These are phyloP conservation scores for Acleris literana DNA, from an alignment of 2,888 invertebrate species.

Conservation along the genomic window DNA sequence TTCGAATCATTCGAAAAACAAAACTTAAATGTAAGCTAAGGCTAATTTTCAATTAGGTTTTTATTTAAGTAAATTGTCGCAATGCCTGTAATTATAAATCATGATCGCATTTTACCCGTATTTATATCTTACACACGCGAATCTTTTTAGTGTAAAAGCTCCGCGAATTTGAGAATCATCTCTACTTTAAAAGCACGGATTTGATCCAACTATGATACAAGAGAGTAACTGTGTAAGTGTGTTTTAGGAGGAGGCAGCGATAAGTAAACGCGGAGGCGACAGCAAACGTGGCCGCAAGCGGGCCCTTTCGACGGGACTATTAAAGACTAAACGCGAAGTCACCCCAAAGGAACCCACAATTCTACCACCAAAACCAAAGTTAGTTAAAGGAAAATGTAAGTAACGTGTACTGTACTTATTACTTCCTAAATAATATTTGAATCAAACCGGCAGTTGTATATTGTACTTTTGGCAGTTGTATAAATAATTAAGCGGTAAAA, in stretches of 20 bases:
- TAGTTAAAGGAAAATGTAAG: conserved; percentile 61
- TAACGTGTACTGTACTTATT: background rate
- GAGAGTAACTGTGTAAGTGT: conserved; percentile 23
- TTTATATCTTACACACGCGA: conserved; percentile 9
- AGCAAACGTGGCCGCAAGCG: conserved; percentile 70
- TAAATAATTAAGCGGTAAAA: too few relatives aligned
- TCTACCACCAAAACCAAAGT: conserved; percentile 55
- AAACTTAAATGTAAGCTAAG: conserved; percentile 10
- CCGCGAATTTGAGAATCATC: conserved; percentile 23
- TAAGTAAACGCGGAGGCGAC: conserved; percentile 51
- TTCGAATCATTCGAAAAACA: background rate
- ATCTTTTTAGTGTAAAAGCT: conserved; percentile 38
- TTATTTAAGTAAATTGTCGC: background rate
- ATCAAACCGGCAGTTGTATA: too few relatives aligned
- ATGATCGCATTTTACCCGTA: background rate
- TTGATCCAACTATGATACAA: background rate
- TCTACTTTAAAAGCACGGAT: background rate
- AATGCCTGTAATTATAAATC: conserved; percentile 3
- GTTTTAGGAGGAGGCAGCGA: conserved; percentile 48
- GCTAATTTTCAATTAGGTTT: background rate
- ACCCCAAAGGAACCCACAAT: conserved; percentile 48
- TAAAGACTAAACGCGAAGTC: conserved; percentile 50
- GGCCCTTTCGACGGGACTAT: conserved; percentile 61
- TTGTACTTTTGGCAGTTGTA: too few relatives aligned
- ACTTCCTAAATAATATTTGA: too few relatives aligned